phyloP scores from a whole-genome alignment of 2,888 invertebrate genomes.

The Drosophila conformis region DNA sequence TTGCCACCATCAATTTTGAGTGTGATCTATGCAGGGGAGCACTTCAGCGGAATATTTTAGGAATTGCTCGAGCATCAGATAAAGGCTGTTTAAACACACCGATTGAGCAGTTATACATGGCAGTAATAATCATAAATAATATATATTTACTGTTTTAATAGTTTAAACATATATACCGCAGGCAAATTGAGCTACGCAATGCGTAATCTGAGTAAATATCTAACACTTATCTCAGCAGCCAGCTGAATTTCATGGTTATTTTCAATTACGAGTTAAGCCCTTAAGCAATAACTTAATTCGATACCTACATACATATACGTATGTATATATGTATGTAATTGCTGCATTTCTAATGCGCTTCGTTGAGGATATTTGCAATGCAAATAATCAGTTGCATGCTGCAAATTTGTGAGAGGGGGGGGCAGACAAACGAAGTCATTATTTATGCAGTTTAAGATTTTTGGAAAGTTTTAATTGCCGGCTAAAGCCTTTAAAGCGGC shows the following conservation, averaged over 20 bases:
- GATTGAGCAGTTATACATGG: background rate
- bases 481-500: background rate
- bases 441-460: slow-evolving; percentile 68
- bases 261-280: slow-evolving; percentile 16
- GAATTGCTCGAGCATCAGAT: background rate
- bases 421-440: slow-evolving; percentile 67
- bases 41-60: background rate
- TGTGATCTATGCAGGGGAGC: slow-evolving; percentile 24
- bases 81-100: background rate
- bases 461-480: slow-evolving; percentile 63
- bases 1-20: slow-evolving; percentile 40
- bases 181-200: background rate
- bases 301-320: background rate
- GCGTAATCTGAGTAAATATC: background rate
- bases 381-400: slow-evolving; percentile 76
- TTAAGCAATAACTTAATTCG: background rate
- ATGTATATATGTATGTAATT: slow-evolving; percentile 1
- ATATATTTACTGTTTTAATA: background rate
- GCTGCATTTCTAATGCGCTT: slow-evolving; percentile 47
- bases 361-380: slow-evolving; percentile 66
- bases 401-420: slow-evolving; percentile 37
- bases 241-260: slow-evolving; percentile 11
- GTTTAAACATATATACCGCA: background rate
- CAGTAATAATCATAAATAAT: background rate
- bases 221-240: slow-evolving; percentile 1